phyloP scores from a whole-genome alignment of 2,888 invertebrate species.

The Synergus laeviventris region DNA sequence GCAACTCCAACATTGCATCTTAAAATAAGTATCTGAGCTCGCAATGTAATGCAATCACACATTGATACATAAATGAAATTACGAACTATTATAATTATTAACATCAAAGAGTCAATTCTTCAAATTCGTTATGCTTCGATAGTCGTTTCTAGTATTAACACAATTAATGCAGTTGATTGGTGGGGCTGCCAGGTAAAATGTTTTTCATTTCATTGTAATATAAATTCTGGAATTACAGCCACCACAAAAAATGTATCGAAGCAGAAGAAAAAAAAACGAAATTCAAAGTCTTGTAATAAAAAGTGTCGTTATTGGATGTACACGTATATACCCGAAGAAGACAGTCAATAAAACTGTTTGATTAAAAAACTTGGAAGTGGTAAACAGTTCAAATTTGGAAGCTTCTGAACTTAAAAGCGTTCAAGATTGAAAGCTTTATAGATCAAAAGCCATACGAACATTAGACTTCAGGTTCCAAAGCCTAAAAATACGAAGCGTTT shows the following conservation, averaged over 20 bases:
- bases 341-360: neutral
- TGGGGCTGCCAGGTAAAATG: neutral
- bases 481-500: neutral
- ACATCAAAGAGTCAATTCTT: neutral
- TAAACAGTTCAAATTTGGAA: neutral
- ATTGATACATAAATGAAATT: constrained; percentile 32
- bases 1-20: neutral
- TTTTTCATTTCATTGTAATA: too few species aligned
- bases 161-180: constrained; percentile 8
- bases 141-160: constrained; percentile 44
- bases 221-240: neutral
- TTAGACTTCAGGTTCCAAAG: neutral
- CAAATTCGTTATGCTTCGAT: constrained; percentile 26
- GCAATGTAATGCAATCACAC: neutral
- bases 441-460: neutral
- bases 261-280: neutral
- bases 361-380: neutral
- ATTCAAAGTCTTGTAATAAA: neutral
- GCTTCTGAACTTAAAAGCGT: neutral
- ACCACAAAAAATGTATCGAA: neutral
- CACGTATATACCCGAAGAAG: neutral
- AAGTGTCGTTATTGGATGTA: neutral
- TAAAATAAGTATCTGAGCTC: neutral
- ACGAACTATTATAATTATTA: constrained; percentile 13
- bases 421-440: neutral